Evolutionary conservation across 2,113 vertebrate species (phyloP).

Genomic region (Istiophorus platypterus): DNA sequence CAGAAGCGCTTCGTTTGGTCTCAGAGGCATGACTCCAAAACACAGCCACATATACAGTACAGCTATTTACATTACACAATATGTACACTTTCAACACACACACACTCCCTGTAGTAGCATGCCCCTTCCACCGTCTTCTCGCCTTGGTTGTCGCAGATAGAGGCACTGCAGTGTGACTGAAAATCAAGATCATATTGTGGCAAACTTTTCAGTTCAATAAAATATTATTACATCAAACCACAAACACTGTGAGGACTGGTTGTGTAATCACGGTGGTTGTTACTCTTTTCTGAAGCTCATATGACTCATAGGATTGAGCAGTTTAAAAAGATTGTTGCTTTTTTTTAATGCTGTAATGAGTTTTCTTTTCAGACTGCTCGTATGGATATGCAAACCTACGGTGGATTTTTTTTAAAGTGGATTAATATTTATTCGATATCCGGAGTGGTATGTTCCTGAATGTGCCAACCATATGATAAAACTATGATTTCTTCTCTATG

Average conservation of each 20-base stretch:
- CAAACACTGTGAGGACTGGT: slow-evolving; percentile 9
- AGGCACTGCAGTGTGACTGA: not conserved
- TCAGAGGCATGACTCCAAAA: slow-evolving; percentile 2
- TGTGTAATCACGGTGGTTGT: slow-evolving; percentile 31
- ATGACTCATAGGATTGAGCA: slow-evolving; percentile 26
- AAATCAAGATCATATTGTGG: slow-evolving; percentile 24
- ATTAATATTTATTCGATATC: not conserved
- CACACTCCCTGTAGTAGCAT: slow-evolving; percentile 7
- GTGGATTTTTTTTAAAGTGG: slow-evolving; percentile 3
- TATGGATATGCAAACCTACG: not conserved
- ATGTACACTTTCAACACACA: not conserved
- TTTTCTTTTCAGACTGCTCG: not conserved
- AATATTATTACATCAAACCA: slow-evolving; percentile 38
- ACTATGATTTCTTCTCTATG: not conserved
- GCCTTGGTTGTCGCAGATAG: slow-evolving; percentile 62
- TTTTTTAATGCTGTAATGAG: too few species aligned
- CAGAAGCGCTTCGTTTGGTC: not conserved
- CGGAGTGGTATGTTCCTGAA: not conserved
- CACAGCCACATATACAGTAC: not conserved
- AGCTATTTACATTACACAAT: slow-evolving; percentile 6
- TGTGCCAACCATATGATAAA: not conserved
- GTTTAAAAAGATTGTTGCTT: not conserved
- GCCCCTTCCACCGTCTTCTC: slow-evolving; percentile 6
- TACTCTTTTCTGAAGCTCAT: slow-evolving; percentile 1
- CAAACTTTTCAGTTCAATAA: not conserved